Evolutionary conservation across 2,113 vertebrate species (phyloP), one percentile per base, ranked within the genome.

Genomic region (Oncorhynchus gorbuscha): DNA sequence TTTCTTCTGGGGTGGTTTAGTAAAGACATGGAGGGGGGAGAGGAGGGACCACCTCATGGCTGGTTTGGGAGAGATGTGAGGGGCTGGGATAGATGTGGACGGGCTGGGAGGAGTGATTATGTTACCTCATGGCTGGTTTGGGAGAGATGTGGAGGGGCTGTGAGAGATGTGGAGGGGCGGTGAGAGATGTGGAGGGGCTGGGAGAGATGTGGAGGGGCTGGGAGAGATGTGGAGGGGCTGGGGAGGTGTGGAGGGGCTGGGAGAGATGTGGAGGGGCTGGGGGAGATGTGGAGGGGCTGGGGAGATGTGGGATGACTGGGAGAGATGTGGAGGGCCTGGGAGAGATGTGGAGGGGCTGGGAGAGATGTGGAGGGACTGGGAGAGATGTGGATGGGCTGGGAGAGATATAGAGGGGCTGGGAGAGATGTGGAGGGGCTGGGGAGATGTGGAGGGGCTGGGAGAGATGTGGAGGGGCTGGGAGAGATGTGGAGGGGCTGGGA

Each of bases 91-190:
- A 72, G 20, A 75, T 68, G 1, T 45, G 78, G 77, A 64, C 16
- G 12, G 14, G 18, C 16, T 72, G 71, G 39, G 73, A 48, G 80
- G 75, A 80, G 83, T 83, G 71, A 70, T 79, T 82, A 24, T 24
- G 24, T 24, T 24, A 24, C 24, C 24, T 24, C 24, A 24, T 4
- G 18, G 39, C 3, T 72, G 58, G 5, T 0, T 22, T 64, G 11
- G 4, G 28, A 28, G 9, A 72, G 20, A 75, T 68, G 1, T 45
- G 78, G 77, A 67, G 16, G 12, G 16, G 35, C 18, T 72, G 71
- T 28, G 74, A 32, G 32, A 35, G 32, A 35, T 35, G 5, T 6
- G 5, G 5, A 35, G 32, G 5, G 12, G 66, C 13, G 71, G 71
- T 1, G 32, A 6, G 32, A 35, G 32, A 35, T 35, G 5, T 35